These are phyloP conservation scores for Cephus runcator DNA, from an alignment of 2,888 invertebrate genomes.

Conservation along the genomic window DNA sequence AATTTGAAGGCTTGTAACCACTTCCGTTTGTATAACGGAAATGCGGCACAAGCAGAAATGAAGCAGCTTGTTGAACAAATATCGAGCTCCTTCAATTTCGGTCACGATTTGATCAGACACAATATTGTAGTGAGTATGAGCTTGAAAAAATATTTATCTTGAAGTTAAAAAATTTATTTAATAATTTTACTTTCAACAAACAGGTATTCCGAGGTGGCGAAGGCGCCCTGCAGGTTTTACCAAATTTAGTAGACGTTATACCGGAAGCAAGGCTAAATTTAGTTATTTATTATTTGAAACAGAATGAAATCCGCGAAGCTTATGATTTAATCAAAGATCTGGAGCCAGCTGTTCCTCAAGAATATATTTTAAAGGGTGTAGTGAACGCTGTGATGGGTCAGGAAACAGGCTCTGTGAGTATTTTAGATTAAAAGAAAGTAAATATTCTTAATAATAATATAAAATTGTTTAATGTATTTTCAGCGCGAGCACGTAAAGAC, in stretches of 20 bases:
- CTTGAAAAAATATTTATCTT: not conserved
- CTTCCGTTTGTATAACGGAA: constrained; percentile 90
- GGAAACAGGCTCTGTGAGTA: constrained; percentile 86
- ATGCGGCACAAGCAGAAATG: constrained; percentile 92
- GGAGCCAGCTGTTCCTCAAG: constrained; percentile 93
- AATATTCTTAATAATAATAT: not conserved
- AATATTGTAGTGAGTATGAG: constrained; percentile 79
- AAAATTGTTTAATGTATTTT: constrained; percentile 38
- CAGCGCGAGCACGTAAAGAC: constrained; percentile 94
- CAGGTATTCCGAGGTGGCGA: constrained; percentile 89
- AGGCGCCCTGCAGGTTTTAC: constrained; percentile 92
- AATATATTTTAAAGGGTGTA: constrained; percentile 96
- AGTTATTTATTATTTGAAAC: constrained; percentile 92
- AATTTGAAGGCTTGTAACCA: constrained; percentile 91
- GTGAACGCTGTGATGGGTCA: constrained; percentile 95
- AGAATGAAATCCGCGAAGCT: constrained; percentile 89
- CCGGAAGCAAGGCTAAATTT: constrained; percentile 97
- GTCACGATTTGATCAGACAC: constrained; percentile 92
- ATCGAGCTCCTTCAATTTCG: constrained; percentile 76
- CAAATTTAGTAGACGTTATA: constrained; percentile 91
- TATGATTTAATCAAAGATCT: constrained; percentile 89
- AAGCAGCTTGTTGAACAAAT: constrained; percentile 81
- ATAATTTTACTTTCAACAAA: not conserved
- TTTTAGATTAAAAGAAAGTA: constrained; percentile 2
- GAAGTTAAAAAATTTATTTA: not conserved